A percentile compares a stretch with the other conserved stretches of the same genome.
These are phyloP conservation scores for Engystomops pustulosus DNA, from an alignment of 2,113 vertebrate species.

Conservation along the genomic window DNA sequence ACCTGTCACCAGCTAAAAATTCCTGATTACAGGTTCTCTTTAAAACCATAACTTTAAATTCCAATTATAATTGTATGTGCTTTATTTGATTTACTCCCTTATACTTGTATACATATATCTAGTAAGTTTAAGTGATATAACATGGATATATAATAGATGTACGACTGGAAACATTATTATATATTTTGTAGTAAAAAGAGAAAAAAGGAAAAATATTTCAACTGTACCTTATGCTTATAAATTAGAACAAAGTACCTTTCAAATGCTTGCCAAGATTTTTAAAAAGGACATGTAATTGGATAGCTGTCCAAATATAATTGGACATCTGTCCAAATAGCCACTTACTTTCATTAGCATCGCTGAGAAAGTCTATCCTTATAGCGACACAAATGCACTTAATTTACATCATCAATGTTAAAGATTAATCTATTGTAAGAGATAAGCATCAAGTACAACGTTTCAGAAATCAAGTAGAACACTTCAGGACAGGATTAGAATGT, in stretches of 20 bases:
- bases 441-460: slow-evolving; percentile 42
- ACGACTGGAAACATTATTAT: not conserved
- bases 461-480: slow-evolving; percentile 40
- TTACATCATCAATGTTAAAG: slow-evolving; percentile 51
- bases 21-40: no score
- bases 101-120: no score
- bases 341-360: slow-evolving; percentile 44
- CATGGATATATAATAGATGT: no score
- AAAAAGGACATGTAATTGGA: slow-evolving; percentile 46
- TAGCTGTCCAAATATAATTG: slow-evolving; percentile 44
- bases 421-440: slow-evolving; percentile 48
- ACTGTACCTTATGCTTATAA: slow-evolving; percentile 20
- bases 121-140: no score
- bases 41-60: no score
- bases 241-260: slow-evolving; percentile 46
- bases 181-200: not conserved
- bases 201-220: not conserved
- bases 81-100: no score
- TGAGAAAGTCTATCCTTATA: slow-evolving; percentile 44
- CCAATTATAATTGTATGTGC: no score
- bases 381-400: slow-evolving; percentile 42
- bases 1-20: no score
- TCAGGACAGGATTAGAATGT: slow-evolving; percentile 29
- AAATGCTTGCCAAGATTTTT: slow-evolving; percentile 30
- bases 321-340: slow-evolving; percentile 49